A percentile compares a stretch with the other conserved stretches of the same genome.
These are phyloP conservation scores for Ophion obscuratus DNA, from an alignment of 2,888 invertebrate genomes.

Conservation along the genomic window DNA sequence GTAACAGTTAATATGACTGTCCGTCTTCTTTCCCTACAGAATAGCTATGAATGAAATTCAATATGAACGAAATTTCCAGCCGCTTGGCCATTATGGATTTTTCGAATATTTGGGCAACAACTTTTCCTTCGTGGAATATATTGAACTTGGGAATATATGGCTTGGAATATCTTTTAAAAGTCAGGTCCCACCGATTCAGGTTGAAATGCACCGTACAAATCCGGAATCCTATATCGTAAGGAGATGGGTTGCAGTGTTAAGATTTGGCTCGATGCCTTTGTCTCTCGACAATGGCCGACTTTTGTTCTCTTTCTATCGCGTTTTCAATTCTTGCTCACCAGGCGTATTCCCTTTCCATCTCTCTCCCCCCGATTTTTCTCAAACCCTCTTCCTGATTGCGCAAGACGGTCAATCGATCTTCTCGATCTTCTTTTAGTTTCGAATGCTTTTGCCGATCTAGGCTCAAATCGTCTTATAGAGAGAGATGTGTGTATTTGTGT, in stretches of 20 bases:
- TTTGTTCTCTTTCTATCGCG: conserved; percentile 55
- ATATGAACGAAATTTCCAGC: too few relatives aligned
- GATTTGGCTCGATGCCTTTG: conserved; percentile 72
- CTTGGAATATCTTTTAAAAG: conserved; percentile 1
- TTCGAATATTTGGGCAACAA: too few relatives aligned
- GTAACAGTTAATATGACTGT: background rate
- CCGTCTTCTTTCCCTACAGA: background rate
- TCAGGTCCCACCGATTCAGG: too few relatives aligned
- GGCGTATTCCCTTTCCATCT: conserved; percentile 19
- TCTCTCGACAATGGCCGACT: conserved; percentile 74
- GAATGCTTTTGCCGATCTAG: background rate
- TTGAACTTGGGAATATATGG: background rate
- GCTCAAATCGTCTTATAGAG: too few relatives aligned
- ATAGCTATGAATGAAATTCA: background rate
- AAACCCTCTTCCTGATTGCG: conserved; percentile 19
- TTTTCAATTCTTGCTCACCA: conserved; percentile 41
- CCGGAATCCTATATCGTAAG: conserved; percentile 9
- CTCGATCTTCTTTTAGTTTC: conserved; percentile 10
- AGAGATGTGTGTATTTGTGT: too few relatives aligned
- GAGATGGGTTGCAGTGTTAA: conserved; percentile 65
- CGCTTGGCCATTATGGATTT: too few relatives aligned
- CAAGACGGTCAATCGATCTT: conserved; percentile 8
- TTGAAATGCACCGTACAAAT: background rate
- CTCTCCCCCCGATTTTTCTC: background rate
- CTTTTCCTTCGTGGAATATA: background rate